Base-by-base conservation (phyloP, 2,888 invertebrate genomes). In the Amiota minor region DNA sequence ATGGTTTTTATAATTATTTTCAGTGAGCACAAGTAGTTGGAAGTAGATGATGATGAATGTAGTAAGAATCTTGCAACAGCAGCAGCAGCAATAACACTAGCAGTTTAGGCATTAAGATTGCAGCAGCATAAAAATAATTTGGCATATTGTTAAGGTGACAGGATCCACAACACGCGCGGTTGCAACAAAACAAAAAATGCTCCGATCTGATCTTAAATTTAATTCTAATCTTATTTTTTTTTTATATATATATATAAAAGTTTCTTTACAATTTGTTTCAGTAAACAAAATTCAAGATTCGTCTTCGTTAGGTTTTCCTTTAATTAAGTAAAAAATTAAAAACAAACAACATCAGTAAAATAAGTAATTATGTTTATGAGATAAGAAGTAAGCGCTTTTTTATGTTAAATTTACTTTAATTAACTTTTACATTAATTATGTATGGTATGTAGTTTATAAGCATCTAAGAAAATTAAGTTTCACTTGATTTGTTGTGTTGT, bases 1-100 rank as follows among this genome's bases (percentile, higher is more conserved):
- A 90, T 77, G 91, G 92, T 77, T 91, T 91, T 80, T 92, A 92
- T 86, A 91, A 92, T 86, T 92, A 92, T 89, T 92, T 92, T 89
- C 91, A 91, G 83, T 92, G 86, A 87, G 76, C 75, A 18, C 35
- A 35, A 35, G 35, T 35, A 64, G 65, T 23, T 49, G 69, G 49
- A 16, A 23, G n/a, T 64, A n/a, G 20, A 45, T n/a, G 16, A 53
- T n/a, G 53, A 46, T 61, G 72, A 55, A 47, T 1, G 49, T 12
- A 65, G 72, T 64, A 18, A 14, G 23, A 49, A 9, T 11, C 50
- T 50, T 50, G n/a, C 50, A n/a, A n/a, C 14, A 6, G 14, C n/a
- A 53, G 53, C n/a, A n/a, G 6, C 53, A 53, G 12, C 12, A n/a
- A 3, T 4, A n/a, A 12, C n/a, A 53, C 10, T 53, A n/a, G 12